Evolutionary conservation across 2,888 invertebrate genomes (phyloP).

Genomic region (Drosophila testacea): DNA sequence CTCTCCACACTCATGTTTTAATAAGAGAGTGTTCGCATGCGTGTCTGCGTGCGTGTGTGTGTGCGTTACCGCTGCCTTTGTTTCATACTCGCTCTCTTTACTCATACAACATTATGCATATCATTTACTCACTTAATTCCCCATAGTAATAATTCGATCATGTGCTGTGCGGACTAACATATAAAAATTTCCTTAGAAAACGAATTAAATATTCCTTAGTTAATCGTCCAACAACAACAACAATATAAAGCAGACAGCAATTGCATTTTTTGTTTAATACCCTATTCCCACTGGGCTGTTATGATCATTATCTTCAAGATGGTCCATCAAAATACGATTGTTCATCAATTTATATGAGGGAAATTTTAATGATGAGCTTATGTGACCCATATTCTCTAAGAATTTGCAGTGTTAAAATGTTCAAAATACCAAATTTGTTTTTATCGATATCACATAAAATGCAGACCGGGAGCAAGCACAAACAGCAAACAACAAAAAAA

Average conservation of each 20-base stretch:
- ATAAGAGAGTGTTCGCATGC: constrained; percentile 21
- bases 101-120: constrained; percentile 67
- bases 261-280: not conserved
- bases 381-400: too few species aligned
- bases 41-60: constrained; percentile 30
- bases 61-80: constrained; percentile 74
- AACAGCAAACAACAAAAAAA: too few species aligned
- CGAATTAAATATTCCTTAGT: constrained; percentile 4
- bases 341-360: too few species aligned
- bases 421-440: too few species aligned
- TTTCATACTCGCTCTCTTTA: constrained; percentile 53
- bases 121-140: constrained; percentile 67
- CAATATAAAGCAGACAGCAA: not conserved
- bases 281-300: too few species aligned
- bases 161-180: constrained; percentile 52
- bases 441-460: too few species aligned
- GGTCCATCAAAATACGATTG: too few species aligned
- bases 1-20: constrained; percentile 35
- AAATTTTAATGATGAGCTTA: too few species aligned
- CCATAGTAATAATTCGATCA: constrained; percentile 64
- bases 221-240: constrained; percentile 2
- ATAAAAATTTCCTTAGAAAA: constrained; percentile 16
- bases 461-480: too few species aligned
- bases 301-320: too few species aligned
- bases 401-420: too few species aligned